Evolutionary conservation across 2,113 vertebrate genomes (phyloP).

Genomic region (Propithecus coquereli): DNA sequence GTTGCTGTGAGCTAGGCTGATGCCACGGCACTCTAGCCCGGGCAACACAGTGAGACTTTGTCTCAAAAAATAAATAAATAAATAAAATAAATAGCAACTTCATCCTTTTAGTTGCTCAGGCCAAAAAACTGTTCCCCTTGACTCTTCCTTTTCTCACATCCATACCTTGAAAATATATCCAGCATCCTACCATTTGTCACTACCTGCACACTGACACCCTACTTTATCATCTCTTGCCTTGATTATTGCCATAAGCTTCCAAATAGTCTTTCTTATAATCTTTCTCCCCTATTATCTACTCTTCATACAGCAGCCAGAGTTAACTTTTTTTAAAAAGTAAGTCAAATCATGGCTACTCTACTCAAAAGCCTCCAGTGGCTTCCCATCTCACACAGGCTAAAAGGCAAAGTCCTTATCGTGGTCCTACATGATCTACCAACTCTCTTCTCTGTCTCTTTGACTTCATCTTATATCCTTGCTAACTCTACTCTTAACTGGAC

Average conservation of each 20-base stretch:
- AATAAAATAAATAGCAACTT: slow-evolving; percentile 30
- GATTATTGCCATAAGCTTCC: not conserved
- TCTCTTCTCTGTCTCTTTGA: not conserved
- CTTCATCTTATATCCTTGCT: not conserved
- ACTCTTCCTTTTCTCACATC: not conserved
- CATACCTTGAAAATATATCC: not conserved
- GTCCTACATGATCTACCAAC: not conserved
- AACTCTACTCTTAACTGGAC: not conserved
- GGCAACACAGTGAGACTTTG: no score
- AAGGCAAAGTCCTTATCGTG: not conserved
- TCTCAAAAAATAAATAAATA: no score
- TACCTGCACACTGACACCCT: not conserved
- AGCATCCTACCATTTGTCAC: not conserved
- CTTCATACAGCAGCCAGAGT: not conserved
- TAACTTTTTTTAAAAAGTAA: not conserved
- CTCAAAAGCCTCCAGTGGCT: not conserved
- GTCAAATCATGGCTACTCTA: slow-evolving; percentile 17
- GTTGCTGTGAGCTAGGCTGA: no score
- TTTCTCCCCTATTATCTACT: not conserved
- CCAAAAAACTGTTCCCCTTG: not conserved
- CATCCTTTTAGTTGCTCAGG: not conserved
- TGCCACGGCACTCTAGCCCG: no score
- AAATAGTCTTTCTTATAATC: not conserved
- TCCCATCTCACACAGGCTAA: not conserved
- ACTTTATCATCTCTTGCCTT: not conserved